Percentiles rank a stretch among this genome's conserved stretches.
These are phyloP conservation scores for Ataeniobius toweri DNA, from an alignment of 2,797 vertebrate genomes.

Conservation along the genomic window DNA sequence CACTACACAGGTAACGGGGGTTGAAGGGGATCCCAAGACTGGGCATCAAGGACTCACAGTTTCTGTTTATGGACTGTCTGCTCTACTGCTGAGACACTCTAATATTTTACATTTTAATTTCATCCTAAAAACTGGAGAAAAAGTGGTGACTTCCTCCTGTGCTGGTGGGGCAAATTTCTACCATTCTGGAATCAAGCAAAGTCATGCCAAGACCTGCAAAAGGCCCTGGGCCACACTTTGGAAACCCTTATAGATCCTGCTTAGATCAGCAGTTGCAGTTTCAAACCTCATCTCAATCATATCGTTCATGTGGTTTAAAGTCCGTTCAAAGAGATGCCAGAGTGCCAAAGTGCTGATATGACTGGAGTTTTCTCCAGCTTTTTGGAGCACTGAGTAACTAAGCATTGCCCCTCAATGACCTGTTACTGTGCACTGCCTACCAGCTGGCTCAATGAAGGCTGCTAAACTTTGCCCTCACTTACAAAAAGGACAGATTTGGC, in stretches of 20 bases:
- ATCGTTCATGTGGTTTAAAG: neutral
- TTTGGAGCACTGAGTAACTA: neutral
- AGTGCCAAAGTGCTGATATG: neutral
- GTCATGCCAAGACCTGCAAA: neutral
- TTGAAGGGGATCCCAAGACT: too few species aligned
- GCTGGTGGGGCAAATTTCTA: neutral
- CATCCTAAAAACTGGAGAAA: too few species aligned
- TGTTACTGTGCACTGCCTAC: neutral
- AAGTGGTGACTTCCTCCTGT: too few species aligned
- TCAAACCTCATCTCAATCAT: slow-evolving; percentile 1
- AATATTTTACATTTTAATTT: too few species aligned
- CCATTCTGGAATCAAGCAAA: neutral
- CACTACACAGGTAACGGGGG: too few species aligned
- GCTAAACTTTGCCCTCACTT: neutral
- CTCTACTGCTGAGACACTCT: too few species aligned
- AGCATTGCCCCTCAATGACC: neutral
- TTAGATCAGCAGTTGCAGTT: neutral
- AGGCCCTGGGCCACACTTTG: too few species aligned
- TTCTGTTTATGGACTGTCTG: too few species aligned
- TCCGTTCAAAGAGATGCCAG: neutral
- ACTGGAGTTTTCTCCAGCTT: neutral
- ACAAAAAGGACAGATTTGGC: neutral
- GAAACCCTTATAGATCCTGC: too few species aligned
- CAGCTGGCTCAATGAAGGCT: neutral
- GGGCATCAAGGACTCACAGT: neutral